Evolutionary conservation across 2,888 invertebrate genomes (phyloP), one percentile per base, ranked within the genome.

Genomic region (Plebejus argus): DNA sequence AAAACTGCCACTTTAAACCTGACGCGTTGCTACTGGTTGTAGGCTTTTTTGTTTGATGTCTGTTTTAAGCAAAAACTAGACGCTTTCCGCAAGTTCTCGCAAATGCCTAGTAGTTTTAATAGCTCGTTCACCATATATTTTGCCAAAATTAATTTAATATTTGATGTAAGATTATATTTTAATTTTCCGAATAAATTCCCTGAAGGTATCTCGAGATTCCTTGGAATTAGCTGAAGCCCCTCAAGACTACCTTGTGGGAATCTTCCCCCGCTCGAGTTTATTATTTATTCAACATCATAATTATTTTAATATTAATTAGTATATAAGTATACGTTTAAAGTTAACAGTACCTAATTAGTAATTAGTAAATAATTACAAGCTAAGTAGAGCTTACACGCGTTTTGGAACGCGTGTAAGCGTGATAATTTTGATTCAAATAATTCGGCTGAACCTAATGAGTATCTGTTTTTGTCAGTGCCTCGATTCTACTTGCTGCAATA

Each of bases 161-260:
- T 56, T 56, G 58, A 58, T 58, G 58, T 20, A 58, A 58, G 20
- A 58, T 58, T 23, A 66, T 66, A 66, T 66, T 28, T 66, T 6
- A 33, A 33, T 66, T 66, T 66, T 28, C 28, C 15, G 5, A 66
- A 12, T 66, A 15, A 66, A 28, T 66, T 66, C 66, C 66, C 28
- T 28, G 28, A 66, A 66, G 66, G 66, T 66, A 66, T 33, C 18
- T 66, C 66, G 66, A 15, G 66, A 66, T 66, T 18, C 66, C 28
- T 18, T 15, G 66, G 66, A 28, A 66, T 66, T 28, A 66, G 66
- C 5, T 66, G 66, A 66, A 66, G 66, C 66, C 66, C 28, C 28
- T 66, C 28, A 33, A 66, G 28, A 66, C 33, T 66, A 28, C 66
- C 1, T 33, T 28, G 28, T 28, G 28, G 66, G 18, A 66, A 66